phyloP scores from a whole-genome alignment of 2,797 vertebrate species.

The Peromyscus nudipes region DNA sequence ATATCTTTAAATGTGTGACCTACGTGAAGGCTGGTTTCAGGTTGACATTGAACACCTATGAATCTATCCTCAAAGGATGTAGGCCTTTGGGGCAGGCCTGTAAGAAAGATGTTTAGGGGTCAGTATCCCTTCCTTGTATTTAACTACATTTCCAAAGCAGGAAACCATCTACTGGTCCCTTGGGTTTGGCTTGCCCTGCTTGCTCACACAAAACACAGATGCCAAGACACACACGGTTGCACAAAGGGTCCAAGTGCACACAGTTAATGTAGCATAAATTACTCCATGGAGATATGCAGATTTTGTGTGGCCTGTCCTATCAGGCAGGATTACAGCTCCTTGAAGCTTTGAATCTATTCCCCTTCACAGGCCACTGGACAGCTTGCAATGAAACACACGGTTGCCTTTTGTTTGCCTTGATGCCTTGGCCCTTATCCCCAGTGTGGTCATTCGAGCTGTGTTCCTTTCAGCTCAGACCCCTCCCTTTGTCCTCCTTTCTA shows the following conservation, averaged over 20 bases:
- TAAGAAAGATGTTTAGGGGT: background rate
- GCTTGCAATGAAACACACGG: constrained; percentile 4
- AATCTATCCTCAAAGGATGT: background rate
- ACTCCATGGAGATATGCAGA: background rate
- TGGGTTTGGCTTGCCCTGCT: constrained; percentile 2
- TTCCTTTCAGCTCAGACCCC: background rate
- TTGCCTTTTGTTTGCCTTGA: constrained; percentile 56
- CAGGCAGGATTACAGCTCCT: constrained; percentile 15
- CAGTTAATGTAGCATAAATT: constrained; percentile 8
- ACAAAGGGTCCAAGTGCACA: background rate
- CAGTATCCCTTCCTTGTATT: background rate
- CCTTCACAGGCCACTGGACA: constrained; percentile 60
- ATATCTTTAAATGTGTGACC: background rate
- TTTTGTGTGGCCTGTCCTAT: background rate
- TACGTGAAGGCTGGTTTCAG: background rate
- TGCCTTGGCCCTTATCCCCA: background rate
- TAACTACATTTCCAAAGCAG: background rate
- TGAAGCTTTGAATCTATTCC: constrained; percentile 43
- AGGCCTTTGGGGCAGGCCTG: background rate
- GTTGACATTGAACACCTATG: background rate
- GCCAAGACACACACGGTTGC: constrained; percentile 37
- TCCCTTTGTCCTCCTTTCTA: constrained; percentile 52
- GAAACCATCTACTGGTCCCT: background rate
- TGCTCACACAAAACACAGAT: constrained; percentile 52
- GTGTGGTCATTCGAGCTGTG: background rate